phyloP scores from a whole-genome alignment of 2,113 vertebrate genomes.

The Caloenas nicobarica region DNA sequence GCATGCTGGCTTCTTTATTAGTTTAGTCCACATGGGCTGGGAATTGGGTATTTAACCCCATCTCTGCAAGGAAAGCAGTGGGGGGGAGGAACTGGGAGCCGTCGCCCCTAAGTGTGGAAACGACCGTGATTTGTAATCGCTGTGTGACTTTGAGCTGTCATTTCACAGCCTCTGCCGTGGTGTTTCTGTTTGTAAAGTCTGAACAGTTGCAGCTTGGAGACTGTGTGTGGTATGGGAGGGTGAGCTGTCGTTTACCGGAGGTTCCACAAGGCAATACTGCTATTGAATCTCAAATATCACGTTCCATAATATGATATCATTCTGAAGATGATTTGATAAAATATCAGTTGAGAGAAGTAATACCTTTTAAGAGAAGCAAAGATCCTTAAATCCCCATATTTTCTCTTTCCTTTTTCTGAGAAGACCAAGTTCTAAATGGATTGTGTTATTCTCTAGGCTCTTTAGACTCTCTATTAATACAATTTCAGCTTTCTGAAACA shows the following conservation, averaged over 20 bases:
- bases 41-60: background rate
- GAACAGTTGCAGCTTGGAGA: background rate
- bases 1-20: background rate
- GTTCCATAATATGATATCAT: background rate
- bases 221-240: background rate
- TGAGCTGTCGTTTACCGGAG: background rate
- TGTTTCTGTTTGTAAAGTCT: background rate
- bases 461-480: background rate
- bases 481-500: conserved; percentile 14
- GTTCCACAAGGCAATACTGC: background rate
- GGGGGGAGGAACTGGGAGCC: background rate
- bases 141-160: background rate
- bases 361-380: background rate
- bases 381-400: background rate
- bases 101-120: background rate
- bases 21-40: background rate
- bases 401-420: background rate
- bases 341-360: background rate
- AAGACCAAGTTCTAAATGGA: background rate
- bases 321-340: background rate
- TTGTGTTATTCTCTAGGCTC: background rate
- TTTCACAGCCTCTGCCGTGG: background rate
- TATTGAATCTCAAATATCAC: background rate
- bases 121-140: background rate
- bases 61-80: background rate